These are phyloP conservation scores for Harlomillsia oculata DNA, from an alignment of 1,140 invertebrate genomes.

Conservation along the genomic window DNA sequence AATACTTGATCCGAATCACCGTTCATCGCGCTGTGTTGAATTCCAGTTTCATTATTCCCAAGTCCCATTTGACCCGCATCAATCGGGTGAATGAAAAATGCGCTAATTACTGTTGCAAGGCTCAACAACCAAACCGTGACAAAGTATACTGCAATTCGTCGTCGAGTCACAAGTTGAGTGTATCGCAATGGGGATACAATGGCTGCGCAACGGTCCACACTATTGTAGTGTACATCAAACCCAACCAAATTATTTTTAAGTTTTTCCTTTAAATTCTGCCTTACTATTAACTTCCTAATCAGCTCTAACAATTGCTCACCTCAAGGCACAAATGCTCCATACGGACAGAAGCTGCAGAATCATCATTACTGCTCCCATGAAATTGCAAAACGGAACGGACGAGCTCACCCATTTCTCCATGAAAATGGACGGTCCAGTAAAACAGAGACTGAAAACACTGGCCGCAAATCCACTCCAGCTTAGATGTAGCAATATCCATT, in stretches of 20 bases:
- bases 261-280: no score
- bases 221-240: no score
- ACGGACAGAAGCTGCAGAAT: constrained; percentile 24
- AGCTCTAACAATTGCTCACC: no score
- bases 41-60: not conserved
- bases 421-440: constrained; percentile 32
- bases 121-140: constrained; percentile 27
- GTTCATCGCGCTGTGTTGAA: not conserved
- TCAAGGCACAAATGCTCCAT: constrained; percentile 34
- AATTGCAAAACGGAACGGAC: constrained; percentile 18
- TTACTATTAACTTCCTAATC: no score
- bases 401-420: constrained; percentile 14
- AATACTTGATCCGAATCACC: not conserved
- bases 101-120: constrained; percentile 10
- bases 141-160: constrained; percentile 29
- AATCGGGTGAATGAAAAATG: constrained; percentile 23
- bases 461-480: constrained; percentile 31
- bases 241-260: no score
- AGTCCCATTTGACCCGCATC: not conserved
- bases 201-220: constrained; percentile 34
- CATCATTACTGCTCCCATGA: constrained; percentile 24
- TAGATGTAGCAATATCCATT: constrained; percentile 34
- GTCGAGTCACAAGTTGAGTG: constrained; percentile 30
- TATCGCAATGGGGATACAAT: constrained; percentile 34
- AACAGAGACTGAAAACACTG: constrained; percentile 23